These are phyloP conservation scores for Centropyge bicolor DNA, from an alignment of 2,797 vertebrate genomes.

Conservation along the genomic window DNA sequence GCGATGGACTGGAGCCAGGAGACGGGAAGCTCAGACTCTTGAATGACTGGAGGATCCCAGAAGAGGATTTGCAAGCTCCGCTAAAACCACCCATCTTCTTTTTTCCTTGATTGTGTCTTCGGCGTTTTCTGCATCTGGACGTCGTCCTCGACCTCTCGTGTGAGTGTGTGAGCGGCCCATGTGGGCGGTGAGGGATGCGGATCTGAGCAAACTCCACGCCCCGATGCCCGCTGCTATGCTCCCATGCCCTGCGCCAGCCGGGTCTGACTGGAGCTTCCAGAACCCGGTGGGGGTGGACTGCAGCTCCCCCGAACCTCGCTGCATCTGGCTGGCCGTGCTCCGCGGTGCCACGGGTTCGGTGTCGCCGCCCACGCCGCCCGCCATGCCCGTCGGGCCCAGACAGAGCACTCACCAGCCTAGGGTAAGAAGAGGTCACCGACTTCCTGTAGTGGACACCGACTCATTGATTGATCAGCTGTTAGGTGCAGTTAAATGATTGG, in stretches of 20 bases:
- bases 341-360: conserved; percentile 64
- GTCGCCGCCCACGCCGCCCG: conserved; percentile 27
- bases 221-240: conserved; percentile 82
- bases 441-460: background rate
- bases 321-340: conserved; percentile 93
- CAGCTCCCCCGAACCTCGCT: conserved; percentile 93
- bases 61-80: conserved; percentile 32
- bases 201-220: conserved; percentile 60
- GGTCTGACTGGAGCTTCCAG: conserved; percentile 90
- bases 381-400: conserved; percentile 44
- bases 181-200: conserved; percentile 69
- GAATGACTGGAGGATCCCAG: conserved; percentile 42
- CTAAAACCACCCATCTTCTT: conserved; percentile 8
- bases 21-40: conserved; percentile 29
- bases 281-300: conserved; percentile 94
- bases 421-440: conserved; percentile 73
- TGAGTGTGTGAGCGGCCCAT: conserved; percentile 58
- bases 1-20: conserved; percentile 56
- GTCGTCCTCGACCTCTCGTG: conserved; percentile 17
- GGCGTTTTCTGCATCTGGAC: conserved; percentile 36
- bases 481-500: background rate
- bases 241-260: conserved; percentile 70
- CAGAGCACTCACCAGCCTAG: conserved; percentile 64
- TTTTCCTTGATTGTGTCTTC: background rate
- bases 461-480: background rate